Evolutionary conservation across 2,888 invertebrate genomes (phyloP).

Genomic region (Ganaspis brasiliensis): DNA sequence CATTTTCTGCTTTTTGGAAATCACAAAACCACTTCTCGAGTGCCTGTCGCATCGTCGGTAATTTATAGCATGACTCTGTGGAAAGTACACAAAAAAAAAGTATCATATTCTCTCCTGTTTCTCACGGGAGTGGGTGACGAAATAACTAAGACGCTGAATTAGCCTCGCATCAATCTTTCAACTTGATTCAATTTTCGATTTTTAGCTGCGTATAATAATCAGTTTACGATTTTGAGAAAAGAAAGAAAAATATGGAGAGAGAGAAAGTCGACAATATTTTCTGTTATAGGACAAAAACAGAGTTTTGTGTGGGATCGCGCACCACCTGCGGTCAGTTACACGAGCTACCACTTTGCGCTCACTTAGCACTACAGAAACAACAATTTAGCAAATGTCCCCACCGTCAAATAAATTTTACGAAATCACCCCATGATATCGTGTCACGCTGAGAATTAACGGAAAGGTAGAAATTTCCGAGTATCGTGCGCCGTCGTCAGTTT

Average conservation of each 20-base stretch:
- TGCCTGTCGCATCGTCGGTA: constrained; percentile 52
- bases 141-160: constrained; percentile 22
- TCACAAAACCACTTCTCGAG: constrained; percentile 65
- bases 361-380: constrained; percentile 70
- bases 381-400: constrained; percentile 49
- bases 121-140: constrained; percentile 52
- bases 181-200: constrained; percentile 20
- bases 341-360: constrained; percentile 78
- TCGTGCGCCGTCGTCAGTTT: constrained; percentile 35
- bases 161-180: constrained; percentile 1
- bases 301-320: constrained; percentile 54
- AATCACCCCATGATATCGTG: constrained; percentile 50
- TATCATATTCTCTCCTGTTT: constrained; percentile 45
- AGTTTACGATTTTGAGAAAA: neutral
- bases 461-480: constrained; percentile 46
- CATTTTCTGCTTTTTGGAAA: constrained; percentile 70
- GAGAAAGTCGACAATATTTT: constrained; percentile 2
- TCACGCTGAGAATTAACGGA: constrained; percentile 27
- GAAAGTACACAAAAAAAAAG: constrained; percentile 37
- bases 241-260: no score
- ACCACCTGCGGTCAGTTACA: constrained; percentile 76
- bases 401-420: constrained; percentile 57
- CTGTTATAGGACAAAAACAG: constrained; percentile 34
- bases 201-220: neutral
- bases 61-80: constrained; percentile 62